Evolutionary conservation across 2,113 vertebrate genomes (phyloP).

Genomic region (Petroica traversi): DNA sequence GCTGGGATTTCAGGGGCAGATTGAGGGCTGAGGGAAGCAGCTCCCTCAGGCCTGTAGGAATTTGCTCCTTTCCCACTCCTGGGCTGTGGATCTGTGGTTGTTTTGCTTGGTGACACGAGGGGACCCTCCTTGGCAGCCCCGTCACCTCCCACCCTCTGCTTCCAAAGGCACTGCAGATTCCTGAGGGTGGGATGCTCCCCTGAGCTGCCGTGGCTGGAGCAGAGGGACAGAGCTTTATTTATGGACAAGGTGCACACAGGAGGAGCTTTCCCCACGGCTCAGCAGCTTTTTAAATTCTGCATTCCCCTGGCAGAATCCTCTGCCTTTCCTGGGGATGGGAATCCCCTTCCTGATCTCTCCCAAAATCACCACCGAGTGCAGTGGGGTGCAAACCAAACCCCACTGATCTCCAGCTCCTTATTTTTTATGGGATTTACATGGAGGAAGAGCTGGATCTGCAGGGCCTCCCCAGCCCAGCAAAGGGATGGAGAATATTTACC

Average conservation of each 20-base stretch:
- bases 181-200: neutral
- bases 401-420: neutral
- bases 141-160: neutral
- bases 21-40: neutral
- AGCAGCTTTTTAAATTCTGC: neutral
- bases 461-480: neutral
- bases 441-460: neutral
- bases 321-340: neutral
- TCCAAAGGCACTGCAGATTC: neutral
- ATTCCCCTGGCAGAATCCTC: neutral
- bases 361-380: neutral
- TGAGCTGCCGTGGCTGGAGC: neutral
- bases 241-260: neutral
- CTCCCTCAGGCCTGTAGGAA: neutral
- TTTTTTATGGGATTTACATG: neutral
- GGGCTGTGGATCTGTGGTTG: neutral
- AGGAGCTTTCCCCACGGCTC: neutral
- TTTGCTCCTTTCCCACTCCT: neutral
- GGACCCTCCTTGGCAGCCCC: neutral
- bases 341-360: neutral
- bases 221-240: slow-evolving; percentile 8
- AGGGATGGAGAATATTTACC: neutral
- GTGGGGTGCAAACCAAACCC: neutral
- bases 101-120: neutral
- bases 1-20: neutral